These are phyloP conservation scores for Brachionus sp. DNA, from an alignment of 1,140 invertebrate species.

Conservation along the genomic window DNA sequence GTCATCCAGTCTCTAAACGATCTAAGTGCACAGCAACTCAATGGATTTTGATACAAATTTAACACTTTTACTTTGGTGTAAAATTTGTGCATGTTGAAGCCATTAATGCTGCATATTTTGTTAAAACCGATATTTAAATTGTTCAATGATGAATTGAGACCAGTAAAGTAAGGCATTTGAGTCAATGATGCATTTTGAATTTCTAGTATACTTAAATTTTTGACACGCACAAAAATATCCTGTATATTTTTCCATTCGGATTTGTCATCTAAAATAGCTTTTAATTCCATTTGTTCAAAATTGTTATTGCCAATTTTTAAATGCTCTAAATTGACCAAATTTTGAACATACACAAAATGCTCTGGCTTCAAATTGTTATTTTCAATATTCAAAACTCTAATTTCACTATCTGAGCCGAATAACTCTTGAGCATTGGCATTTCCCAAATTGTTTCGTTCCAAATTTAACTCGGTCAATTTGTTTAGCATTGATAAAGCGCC, in stretches of 20 bases:
- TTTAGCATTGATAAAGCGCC: background rate
- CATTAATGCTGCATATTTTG: conserved; percentile 15
- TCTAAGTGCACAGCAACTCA: background rate
- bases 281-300: background rate
- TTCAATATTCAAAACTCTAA: conserved; percentile 2
- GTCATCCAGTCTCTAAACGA: background rate
- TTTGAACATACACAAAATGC: background rate
- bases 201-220: background rate
- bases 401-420: background rate
- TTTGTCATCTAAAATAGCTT: background rate
- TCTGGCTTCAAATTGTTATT: background rate
- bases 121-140: background rate
- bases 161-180: background rate
- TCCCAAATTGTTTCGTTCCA: conserved; percentile 17
- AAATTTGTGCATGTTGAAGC: background rate
- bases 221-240: background rate
- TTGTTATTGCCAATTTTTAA: conserved; percentile 26
- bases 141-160: background rate
- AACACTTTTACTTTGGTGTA: background rate
- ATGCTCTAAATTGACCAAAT: conserved; percentile 23
- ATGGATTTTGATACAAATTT: conserved; percentile 8
- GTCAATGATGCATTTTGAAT: conserved; percentile 10
- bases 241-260: background rate
- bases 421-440: background rate
- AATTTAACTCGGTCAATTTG: background rate